Conservation (phyloP, 92 coral and sea anemone genomes). For the Metridium senile region DNA sequence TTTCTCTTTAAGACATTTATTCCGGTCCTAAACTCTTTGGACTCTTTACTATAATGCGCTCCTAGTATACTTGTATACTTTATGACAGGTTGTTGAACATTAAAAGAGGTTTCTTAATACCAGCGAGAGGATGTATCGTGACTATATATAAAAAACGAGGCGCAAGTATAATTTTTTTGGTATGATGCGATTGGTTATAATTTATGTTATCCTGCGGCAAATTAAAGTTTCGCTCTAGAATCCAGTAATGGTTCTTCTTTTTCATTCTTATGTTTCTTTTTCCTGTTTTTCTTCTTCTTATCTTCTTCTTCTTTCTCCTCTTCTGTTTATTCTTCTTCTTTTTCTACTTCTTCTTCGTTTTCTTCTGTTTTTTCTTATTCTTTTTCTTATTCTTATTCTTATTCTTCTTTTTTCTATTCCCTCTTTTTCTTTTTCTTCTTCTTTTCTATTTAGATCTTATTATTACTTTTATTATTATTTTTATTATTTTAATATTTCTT, state of each 20-base stretch:
- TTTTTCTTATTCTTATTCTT: neutral
- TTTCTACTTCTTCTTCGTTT: neutral
- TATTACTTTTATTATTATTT: too few relatives aligned
- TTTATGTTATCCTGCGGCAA: too few relatives aligned
- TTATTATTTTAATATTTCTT: too few relatives aligned
- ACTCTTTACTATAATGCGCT: neutral
- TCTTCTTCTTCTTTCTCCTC: neutral
- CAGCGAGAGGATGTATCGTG: too few relatives aligned
- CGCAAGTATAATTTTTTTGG: too few relatives aligned
- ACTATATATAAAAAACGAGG: too few relatives aligned
- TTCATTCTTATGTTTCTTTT: too few relatives aligned
- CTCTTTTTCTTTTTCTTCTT: neutral
- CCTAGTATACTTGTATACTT: neutral
- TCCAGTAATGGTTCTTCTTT: too few relatives aligned
- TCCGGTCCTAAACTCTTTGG: constrained; percentile 3
- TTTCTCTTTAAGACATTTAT: neutral
- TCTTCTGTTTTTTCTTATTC: neutral
- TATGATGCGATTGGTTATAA: too few relatives aligned
- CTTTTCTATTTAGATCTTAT: neutral
- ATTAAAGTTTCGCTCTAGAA: too few relatives aligned
- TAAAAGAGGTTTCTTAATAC: too few relatives aligned
- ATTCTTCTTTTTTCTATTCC: neutral
- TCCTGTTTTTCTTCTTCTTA: neutral
- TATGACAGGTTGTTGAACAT: constrained; percentile 4
- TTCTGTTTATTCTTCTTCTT: neutral